Evolutionary conservation across 2,888 invertebrate species (phyloP).

Genomic region (Sinodicranocentrus sp.): DNA sequence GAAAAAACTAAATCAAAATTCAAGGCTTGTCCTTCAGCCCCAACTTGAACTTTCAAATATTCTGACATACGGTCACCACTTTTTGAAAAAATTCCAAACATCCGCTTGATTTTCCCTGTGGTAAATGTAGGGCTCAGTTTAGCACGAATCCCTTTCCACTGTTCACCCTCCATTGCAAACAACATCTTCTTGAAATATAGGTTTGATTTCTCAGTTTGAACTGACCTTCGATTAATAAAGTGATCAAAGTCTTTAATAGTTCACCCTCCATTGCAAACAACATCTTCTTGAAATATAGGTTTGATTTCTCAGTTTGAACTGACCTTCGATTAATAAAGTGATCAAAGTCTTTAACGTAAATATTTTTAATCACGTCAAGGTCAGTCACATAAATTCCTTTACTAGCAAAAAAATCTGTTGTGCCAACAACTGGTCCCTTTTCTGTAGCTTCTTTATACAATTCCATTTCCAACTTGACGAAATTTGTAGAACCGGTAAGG

Average conservation of each 20-base stretch:
- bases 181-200: slow-evolving; percentile 14
- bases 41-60: neutral
- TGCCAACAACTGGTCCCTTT: too few relatives aligned
- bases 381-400: too few relatives aligned
- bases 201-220: neutral
- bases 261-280: too few relatives aligned
- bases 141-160: slow-evolving; percentile 19
- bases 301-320: too few relatives aligned
- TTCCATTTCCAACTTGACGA: too few relatives aligned
- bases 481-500: too few relatives aligned
- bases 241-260: too few relatives aligned
- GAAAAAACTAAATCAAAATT: neutral
- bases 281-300: too few relatives aligned
- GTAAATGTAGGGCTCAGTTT: slow-evolving; percentile 25
- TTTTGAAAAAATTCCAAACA: slow-evolving; percentile 17
- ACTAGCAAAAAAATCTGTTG: too few relatives aligned
- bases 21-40: neutral
- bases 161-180: neutral
- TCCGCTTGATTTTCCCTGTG: slow-evolving; percentile 13
- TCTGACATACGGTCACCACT: neutral
- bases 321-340: too few relatives aligned
- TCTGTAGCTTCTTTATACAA: too few relatives aligned
- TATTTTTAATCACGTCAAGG: neutral
- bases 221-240: slow-evolving; percentile 1
- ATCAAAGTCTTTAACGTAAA: slow-evolving; percentile 14